Evolutionary conservation across 2,797 vertebrate species (phyloP), one percentile per base, ranked within the genome.

Genomic region (Microctenopoma stevenorrisi): DNA sequence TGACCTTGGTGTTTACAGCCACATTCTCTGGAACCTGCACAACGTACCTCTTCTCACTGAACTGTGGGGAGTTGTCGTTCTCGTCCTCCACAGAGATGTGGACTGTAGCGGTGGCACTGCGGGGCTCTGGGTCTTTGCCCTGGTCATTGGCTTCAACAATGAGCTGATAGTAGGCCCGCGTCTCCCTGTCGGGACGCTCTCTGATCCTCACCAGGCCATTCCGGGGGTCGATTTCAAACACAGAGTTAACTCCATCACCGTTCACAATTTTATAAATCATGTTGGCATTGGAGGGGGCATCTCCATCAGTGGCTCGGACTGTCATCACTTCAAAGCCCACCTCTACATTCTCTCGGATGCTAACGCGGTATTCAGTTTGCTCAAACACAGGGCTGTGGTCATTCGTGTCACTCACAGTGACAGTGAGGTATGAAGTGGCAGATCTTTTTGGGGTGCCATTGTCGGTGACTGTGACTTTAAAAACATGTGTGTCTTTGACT

Each of bases 41-140:
- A 7, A 97, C 87, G 0, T 99, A 99, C 58, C 96, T 93, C 79
- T 97, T 97, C 81, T 97, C 93, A 0, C 95, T 96, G 87, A 99
- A 99, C 92, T 99, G 98, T 0, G 98, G 98, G 69, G 95, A 97
- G 88, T 99, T 99, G 89, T 99, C 98, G 0, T 99, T 99, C 83
- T 99, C 98, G 1, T 99, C 98, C 85, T 98, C 97, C 22, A 99
- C 95, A 0, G 90, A 86, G 77, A 99, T 97, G 84, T 96, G 88
- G 40, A 99, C 96, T 0, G 94, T 97, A 49, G 96, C 96, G 0
- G 96, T 97, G 78, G 97, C 96, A 0, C 95, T 98, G 26, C 91
- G 96, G 0, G 98, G 96, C 0, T 94, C 94, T 0, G 97, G 96
- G 57, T 98, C 96, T 79, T 95, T 97, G 26, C 98, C 98, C 89